Evolutionary conservation across 2,797 vertebrate genomes (phyloP).

Genomic region (Nothura maculosa): DNA sequence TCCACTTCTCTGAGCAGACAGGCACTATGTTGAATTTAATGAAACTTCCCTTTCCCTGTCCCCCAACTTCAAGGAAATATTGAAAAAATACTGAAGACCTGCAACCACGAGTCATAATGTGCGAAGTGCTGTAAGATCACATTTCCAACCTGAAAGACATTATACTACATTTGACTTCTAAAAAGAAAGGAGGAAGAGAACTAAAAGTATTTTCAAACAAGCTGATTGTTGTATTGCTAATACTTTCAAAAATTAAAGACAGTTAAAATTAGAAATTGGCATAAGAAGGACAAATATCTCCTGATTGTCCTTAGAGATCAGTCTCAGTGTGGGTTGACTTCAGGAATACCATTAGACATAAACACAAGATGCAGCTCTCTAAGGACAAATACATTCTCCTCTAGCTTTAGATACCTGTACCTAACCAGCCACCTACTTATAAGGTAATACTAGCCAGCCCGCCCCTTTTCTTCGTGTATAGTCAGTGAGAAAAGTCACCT

Average conservation of each 20-base stretch:
- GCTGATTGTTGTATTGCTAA: no score
- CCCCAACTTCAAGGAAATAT: neutral
- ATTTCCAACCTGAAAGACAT: neutral
- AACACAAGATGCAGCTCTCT: neutral
- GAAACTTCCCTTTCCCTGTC: neutral
- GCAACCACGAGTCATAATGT: neutral
- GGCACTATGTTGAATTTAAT: constrained; percentile 2
- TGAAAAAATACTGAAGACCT: constrained; percentile 15
- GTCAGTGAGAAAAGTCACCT: neutral
- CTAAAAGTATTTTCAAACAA: neutral
- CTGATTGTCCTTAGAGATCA: neutral
- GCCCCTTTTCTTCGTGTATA: neutral
- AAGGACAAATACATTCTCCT: neutral
- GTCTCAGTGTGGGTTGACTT: neutral
- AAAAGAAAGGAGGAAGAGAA: neutral
- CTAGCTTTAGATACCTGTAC: no score
- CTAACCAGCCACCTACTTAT: neutral
- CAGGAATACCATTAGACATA: neutral
- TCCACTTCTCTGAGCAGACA: neutral
- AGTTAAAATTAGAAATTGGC: neutral
- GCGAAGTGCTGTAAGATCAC: neutral
- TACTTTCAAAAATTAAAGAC: no score
- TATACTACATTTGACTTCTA: neutral
- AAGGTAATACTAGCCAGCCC: neutral
- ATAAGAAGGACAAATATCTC: neutral